phyloP scores from a whole-genome alignment of 2,113 vertebrate species.

The Myotis brandtii region DNA sequence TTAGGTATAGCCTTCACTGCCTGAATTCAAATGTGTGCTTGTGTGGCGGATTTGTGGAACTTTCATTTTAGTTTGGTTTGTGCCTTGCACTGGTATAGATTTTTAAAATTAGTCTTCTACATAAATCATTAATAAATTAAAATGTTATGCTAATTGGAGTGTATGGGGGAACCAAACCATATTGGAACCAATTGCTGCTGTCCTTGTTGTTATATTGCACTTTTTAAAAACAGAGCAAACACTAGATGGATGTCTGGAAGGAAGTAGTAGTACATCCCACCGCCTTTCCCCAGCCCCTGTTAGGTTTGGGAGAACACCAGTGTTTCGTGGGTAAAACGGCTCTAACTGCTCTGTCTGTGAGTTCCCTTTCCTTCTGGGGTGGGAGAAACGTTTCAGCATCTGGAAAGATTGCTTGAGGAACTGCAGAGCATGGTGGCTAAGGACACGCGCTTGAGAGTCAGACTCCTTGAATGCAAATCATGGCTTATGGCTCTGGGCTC shows the following conservation, averaged over 20 bases:
- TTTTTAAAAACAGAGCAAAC: neutral
- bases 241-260: neutral
- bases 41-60: neutral
- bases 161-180: neutral
- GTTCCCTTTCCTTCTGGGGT: neutral
- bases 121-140: neutral
- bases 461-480: neutral
- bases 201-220: neutral
- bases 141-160: neutral
- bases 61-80: neutral
- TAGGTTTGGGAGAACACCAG: neutral
- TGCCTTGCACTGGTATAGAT: neutral
- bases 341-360: neutral
- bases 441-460: neutral
- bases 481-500: neutral
- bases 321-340: neutral
- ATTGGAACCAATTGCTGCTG: neutral
- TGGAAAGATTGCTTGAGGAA: neutral
- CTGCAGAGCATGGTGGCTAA: neutral
- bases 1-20: neutral
- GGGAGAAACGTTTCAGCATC: neutral
- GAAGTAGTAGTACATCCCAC: rapidly evolving
- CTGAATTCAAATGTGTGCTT: neutral
- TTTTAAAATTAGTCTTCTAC: neutral
- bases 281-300: too few relatives aligned